A percentile compares a stretch with the other conserved stretches of the same genome.
Conservation (phyloP, 1,140 invertebrate genomes). For the Paralvinella palmiformis region DNA sequence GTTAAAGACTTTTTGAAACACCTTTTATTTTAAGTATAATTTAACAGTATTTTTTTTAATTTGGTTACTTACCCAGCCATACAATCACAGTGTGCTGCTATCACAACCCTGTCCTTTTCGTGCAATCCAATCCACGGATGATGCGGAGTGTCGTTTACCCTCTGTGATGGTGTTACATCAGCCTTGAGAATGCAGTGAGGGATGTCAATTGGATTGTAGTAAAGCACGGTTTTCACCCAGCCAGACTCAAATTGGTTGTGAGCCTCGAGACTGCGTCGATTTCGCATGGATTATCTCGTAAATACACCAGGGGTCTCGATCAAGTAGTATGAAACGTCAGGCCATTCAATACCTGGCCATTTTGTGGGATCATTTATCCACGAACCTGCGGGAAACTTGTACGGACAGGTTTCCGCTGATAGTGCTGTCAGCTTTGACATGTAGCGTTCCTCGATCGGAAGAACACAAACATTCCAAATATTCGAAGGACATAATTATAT, state of each 20-base stretch:
- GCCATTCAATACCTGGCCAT: conserved; percentile 2
- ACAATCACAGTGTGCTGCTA: conserved; percentile 3
- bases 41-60: neutral
- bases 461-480: neutral
- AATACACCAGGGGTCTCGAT: neutral
- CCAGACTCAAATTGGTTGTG: neutral
- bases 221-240: neutral
- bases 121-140: neutral
- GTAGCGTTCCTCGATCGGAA: neutral
- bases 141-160: conserved; percentile 2
- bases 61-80: no score
- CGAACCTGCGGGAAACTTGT: conserved; percentile 1
- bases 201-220: conserved; percentile 1
- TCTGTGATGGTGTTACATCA: neutral
- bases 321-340: neutral
- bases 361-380: conserved; percentile 4
- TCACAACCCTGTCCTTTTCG: conserved; percentile 5
- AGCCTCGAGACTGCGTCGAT: conserved; percentile 1
- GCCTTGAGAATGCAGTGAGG: conserved; percentile 4
- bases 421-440: neutral
- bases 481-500: neutral
- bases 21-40: neutral
- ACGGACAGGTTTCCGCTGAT: conserved; percentile 4
- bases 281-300: neutral
- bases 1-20: neutral